phyloP scores from a whole-genome alignment of 2,113 vertebrate species.

The Verasper variegatus region DNA sequence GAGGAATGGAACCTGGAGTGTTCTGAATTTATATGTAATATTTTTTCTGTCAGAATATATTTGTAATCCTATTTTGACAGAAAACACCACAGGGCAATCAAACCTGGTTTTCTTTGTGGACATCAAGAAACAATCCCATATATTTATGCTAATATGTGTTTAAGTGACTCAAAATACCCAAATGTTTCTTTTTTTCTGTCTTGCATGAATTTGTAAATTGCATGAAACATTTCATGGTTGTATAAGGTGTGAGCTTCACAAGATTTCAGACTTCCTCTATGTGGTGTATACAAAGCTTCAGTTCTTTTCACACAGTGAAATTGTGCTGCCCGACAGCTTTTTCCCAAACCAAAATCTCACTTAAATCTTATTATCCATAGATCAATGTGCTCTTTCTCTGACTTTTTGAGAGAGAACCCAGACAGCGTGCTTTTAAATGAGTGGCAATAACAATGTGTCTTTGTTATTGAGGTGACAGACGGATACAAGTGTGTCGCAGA shows the following conservation, averaged over 20 bases:
- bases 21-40: too few species aligned
- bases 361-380: slow-evolving; percentile 20
- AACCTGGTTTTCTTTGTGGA: too few species aligned
- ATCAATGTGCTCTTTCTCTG: slow-evolving; percentile 33
- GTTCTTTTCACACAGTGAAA: slow-evolving; percentile 5
- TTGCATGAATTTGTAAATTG: too few species aligned
- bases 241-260: too few species aligned
- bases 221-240: background rate
- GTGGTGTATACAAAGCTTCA: background rate
- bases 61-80: too few species aligned
- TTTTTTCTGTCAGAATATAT: too few species aligned
- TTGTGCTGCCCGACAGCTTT: background rate
- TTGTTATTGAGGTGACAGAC: slow-evolving; percentile 61
- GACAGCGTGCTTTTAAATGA: slow-evolving; percentile 46
- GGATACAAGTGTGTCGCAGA: slow-evolving; percentile 50
- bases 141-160: too few species aligned
- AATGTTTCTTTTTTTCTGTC: too few species aligned
- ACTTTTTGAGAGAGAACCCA: slow-evolving; percentile 26
- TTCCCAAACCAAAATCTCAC: slow-evolving; percentile 2
- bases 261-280: background rate
- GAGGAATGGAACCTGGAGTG: too few species aligned
- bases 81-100: too few species aligned
- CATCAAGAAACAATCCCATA: too few species aligned
- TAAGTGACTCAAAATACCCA: too few species aligned
- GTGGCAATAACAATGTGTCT: slow-evolving; percentile 55